Conservation (phyloP, 2,888 invertebrate genomes). For the Sarcophaga subvicina region DNA sequence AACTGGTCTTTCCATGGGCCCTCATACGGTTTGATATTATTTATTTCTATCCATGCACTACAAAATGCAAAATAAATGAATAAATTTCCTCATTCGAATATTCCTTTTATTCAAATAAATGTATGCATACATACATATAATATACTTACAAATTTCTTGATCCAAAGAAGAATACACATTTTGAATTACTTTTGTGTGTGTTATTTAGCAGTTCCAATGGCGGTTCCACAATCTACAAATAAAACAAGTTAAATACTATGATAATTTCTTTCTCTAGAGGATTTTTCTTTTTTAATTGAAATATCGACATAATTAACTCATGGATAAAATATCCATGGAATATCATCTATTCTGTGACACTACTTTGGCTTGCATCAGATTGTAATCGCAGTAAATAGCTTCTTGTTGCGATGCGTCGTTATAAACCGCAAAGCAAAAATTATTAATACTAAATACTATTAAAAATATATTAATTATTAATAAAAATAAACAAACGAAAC, state of each 20-base stretch:
- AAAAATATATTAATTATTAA: too few relatives aligned
- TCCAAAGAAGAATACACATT: conserved; percentile 97
- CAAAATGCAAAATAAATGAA: too few relatives aligned
- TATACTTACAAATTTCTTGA: conserved; percentile 95
- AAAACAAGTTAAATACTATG: background rate
- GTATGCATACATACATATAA: conserved; percentile 32
- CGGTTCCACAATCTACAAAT: conserved; percentile 86
- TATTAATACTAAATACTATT: too few relatives aligned
- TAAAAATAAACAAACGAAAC: too few relatives aligned
- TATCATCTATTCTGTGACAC: too few relatives aligned
- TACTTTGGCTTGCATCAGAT: too few relatives aligned
- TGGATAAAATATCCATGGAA: too few relatives aligned
- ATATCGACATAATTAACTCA: too few relatives aligned
- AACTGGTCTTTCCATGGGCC: conserved; percentile 89
- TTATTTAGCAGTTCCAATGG: conserved; percentile 89
- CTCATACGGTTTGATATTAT: conserved; percentile 91
- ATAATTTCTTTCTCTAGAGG: background rate
- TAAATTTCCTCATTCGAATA: too few relatives aligned
- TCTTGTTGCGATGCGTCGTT: too few relatives aligned
- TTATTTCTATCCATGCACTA: conserved; percentile 96
- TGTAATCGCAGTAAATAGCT: too few relatives aligned
- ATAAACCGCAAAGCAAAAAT: too few relatives aligned
- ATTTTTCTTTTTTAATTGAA: background rate
- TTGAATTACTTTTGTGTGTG: conserved; percentile 88
- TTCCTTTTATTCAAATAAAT: background rate